These are phyloP conservation scores for Vespertilio murinus DNA, from an alignment of 2,797 vertebrate genomes.

Conservation along the genomic window DNA sequence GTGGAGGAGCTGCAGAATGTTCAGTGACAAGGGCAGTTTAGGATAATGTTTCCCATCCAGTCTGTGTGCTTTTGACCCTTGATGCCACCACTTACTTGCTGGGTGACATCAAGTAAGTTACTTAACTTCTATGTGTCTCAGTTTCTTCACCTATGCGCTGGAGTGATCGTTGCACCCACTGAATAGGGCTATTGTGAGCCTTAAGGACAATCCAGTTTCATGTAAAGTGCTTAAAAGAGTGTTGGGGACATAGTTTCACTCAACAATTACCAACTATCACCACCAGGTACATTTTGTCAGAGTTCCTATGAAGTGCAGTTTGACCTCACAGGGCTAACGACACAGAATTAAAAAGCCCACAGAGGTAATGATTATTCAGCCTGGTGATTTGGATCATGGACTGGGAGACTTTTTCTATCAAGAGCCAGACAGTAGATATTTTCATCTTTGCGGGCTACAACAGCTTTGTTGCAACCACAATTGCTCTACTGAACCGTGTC, in stretches of 20 bases:
- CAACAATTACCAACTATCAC: not conserved
- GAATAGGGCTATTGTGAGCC: not conserved
- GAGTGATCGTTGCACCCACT: not conserved
- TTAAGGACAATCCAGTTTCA: not conserved
- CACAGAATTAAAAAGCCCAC: not conserved
- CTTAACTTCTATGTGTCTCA: slow-evolving; percentile 6
- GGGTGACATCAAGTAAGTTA: not conserved
- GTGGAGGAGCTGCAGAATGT: not conserved
- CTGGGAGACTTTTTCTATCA: not conserved
- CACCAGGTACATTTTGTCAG: not conserved
- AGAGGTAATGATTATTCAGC: not conserved
- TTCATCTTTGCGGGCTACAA: not conserved
- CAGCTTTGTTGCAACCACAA: not conserved
- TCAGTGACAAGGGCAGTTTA: not conserved
- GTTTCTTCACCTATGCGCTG: not conserved
- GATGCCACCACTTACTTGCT: not conserved
- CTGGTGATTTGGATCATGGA: not conserved
- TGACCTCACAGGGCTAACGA: not conserved
- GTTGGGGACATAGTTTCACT: not conserved
- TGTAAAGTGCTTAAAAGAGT: not conserved
- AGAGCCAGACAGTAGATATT: not conserved
- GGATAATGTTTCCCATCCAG: not conserved
- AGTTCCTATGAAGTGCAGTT: not conserved
- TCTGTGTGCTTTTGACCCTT: not conserved
- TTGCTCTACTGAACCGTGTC: too few species aligned